Base-by-base conservation (phyloP, 2,888 invertebrate species). In the Papilio demoleus region DNA sequence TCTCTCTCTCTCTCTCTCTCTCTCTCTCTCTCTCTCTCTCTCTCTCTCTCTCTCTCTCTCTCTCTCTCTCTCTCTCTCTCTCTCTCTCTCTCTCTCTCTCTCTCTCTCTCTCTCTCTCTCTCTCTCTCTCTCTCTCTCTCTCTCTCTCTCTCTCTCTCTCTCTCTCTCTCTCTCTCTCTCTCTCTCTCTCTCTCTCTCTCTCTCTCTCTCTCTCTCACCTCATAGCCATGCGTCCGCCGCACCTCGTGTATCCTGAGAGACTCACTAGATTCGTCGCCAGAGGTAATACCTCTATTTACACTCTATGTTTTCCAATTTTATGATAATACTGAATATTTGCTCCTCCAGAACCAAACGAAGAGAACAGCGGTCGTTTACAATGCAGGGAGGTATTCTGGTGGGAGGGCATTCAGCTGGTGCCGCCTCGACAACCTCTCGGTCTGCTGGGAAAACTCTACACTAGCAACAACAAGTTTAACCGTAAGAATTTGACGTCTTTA, bases 331-430 rank as follows among this genome's bases (percentile, higher is more conserved):
- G n/a, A n/a, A n/a, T n/a, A n/a, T n/a, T n/a, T n/a, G n/a, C n/a
- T n/a, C n/a, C n/a, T n/a, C n/a, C 75, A 92, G 93, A 93, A 72
- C 81, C 84, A n/a, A 84, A 82, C 9, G 90, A 90, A 2, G 91
- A 92, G 9, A 61, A 71, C 42, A 84, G 81, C 63, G 93, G 94
- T 3, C 94, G 94, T 69, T 90, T 95, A 67, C 91, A 93, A 60
- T 94, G 94, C 79, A 94, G 94, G 82, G 95, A 95, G 80, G 90
- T 93, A 69, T 95, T 95, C 88, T 96, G 95, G 95, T 96, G 96
- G 96, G 94, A 95, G 69, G 96, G 96, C 22, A 91, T 96, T 65
- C 94, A 94, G 84, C 88, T 96, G 59, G 92, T 93, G 6, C 95
- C 95, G 0, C 93, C 94, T 1, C 91, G 95, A 22, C 93, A 93